Conservation (phyloP, 1,140 invertebrate species). For the Lepidostoma basale region DNA sequence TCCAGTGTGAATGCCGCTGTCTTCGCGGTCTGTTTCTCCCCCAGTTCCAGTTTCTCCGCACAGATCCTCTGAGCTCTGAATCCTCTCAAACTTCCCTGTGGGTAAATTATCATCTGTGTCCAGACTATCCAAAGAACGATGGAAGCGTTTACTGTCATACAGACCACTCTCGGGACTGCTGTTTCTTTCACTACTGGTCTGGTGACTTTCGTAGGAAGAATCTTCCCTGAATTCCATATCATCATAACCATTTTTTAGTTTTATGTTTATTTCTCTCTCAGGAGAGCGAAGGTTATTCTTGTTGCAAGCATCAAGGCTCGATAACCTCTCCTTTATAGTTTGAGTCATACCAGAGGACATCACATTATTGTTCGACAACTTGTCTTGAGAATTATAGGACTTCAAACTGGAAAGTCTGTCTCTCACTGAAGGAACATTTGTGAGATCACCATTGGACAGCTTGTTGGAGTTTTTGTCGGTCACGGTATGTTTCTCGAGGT, state of each 20-base stretch:
- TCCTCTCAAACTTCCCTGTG: constrained; percentile 66
- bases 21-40: constrained; percentile 75
- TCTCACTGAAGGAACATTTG: constrained; percentile 58
- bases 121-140: constrained; percentile 69
- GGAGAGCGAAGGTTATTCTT: constrained; percentile 59
- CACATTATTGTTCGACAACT: constrained; percentile 46
- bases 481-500: constrained; percentile 65
- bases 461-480: constrained; percentile 58
- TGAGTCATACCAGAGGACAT: constrained; percentile 48
- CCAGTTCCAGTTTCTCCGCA: constrained; percentile 61
- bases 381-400: constrained; percentile 61
- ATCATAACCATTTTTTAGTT: constrained; percentile 46
- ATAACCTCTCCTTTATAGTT: constrained; percentile 65
- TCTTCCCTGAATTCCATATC: constrained; percentile 50
- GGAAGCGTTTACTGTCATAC: constrained; percentile 56
- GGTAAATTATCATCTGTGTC: constrained; percentile 62
- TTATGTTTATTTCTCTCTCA: constrained; percentile 51
- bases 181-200: constrained; percentile 34
- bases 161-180: constrained; percentile 38
- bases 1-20: constrained; percentile 81
- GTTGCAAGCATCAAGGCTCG: constrained; percentile 59
- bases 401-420: constrained; percentile 64
- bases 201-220: constrained; percentile 33
- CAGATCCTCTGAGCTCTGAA: constrained; percentile 70
- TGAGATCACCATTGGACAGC: constrained; percentile 60